Conservation (phyloP, 1,140 invertebrate species). For the Cylas formicarius region DNA sequence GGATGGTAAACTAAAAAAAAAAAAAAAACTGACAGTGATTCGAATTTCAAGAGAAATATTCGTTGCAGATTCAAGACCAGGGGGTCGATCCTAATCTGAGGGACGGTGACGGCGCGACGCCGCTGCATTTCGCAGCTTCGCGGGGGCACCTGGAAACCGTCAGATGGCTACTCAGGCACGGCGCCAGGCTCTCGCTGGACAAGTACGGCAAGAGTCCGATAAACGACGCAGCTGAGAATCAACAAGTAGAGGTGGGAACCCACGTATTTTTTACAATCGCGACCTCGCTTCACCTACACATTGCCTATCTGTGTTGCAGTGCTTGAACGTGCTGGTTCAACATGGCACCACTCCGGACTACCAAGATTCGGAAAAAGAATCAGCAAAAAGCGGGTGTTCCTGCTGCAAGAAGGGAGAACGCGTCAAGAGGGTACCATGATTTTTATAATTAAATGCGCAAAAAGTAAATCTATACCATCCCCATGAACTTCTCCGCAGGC, state of each 20-base stretch:
- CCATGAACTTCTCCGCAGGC: too few relatives aligned
- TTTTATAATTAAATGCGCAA: too few relatives aligned
- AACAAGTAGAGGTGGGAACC: conserved; percentile 70
- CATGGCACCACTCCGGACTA: conserved; percentile 61
- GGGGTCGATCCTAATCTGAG: conserved; percentile 72
- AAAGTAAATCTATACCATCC: too few relatives aligned
- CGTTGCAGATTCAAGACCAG: conserved; percentile 67
- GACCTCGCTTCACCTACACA: neutral
- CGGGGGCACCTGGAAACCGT: conserved; percentile 74
- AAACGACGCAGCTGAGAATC: conserved; percentile 82
- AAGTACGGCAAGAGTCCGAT: conserved; percentile 81
- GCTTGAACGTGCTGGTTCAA: conserved; percentile 67
- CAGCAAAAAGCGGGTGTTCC: conserved; percentile 27
- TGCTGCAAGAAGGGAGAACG: conserved; percentile 31
- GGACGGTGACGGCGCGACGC: conserved; percentile 78
- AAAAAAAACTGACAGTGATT: neutral
- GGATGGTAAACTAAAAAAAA: conserved; percentile 67
- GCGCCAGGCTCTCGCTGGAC: conserved; percentile 69
- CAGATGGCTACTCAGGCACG: conserved; percentile 72
- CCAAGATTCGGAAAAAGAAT: conserved; percentile 32
- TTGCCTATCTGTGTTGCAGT: conserved; percentile 45
- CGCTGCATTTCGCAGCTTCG: conserved; percentile 73
- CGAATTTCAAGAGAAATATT: conserved; percentile 4
- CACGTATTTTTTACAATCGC: neutral
- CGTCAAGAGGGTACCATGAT: conserved; percentile 33